Evolutionary conservation across 2,888 invertebrate genomes (phyloP), one percentile per base, ranked within the genome.

Genomic region (Xylota sylvarum): DNA sequence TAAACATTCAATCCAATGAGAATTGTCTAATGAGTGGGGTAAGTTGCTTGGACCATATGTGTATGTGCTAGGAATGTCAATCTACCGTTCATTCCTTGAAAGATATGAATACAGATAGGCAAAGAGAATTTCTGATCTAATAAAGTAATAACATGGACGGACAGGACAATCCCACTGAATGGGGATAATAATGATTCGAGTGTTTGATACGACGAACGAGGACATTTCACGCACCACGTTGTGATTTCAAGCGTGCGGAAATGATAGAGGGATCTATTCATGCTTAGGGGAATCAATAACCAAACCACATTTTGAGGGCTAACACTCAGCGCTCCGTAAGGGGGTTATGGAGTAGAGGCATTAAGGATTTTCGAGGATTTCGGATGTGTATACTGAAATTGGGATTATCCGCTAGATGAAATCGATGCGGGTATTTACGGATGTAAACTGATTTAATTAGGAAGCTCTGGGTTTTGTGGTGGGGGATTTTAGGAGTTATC

Each of bases 371-470:
- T 58, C 35, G 17, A 10, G 58, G 58, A 37, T 37, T 58, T 37
- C 0, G 7, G 60, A 23, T 60, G 14, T 60, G 40, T 56, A 9
- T 56, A 56, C 23, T 43, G 60, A 60, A 40, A 60, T 60, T 40
- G 23, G 40, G n/a, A 62, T 62, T 62, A 62, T 62, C 3, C 43
- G 60, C 43, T 62, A 23, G 27, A 43, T 40, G 27, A 27, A 43
- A 62, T 43, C 43, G 60, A 62, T 43, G 60, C 43, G 40, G 60
- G 40, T 23, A 60, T 60, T 60, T 60, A n/a, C 60, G 23, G 23
- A 56, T 56, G 56, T 56, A 56, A 56, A 56, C 35, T 10, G 17
- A 43, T 62, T 62, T 62, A 62, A 62, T 62, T 43, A 37, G 60
- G 5, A 4, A n/a, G 27, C 43, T 9, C 17, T 23, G 27, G 40